Percentiles rank a stretch among this genome's conserved stretches.
phyloP scores from a whole-genome alignment of 2,888 invertebrate species.

The Brassicogethes aeneus region DNA sequence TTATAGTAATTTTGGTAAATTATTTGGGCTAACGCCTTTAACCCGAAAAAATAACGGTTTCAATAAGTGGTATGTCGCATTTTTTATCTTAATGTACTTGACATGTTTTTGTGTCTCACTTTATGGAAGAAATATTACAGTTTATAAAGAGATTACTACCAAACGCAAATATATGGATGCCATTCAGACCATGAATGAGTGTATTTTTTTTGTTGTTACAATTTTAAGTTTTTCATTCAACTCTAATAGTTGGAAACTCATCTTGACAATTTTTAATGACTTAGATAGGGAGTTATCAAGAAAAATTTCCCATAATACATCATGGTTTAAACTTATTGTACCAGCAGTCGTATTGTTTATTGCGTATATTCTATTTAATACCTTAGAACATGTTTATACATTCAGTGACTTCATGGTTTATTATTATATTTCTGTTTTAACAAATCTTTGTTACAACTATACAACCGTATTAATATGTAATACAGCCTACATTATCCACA shows the following conservation, averaged over 20 bases:
- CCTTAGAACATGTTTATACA: neutral
- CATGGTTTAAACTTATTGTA: neutral
- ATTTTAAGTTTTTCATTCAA: too few relatives aligned
- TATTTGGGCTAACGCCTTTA: too few relatives aligned
- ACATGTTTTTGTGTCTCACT: neutral
- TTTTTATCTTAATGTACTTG: neutral
- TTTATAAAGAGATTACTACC: neutral
- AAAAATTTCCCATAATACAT: too few relatives aligned
- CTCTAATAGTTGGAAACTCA: too few relatives aligned
- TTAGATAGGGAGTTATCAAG: too few relatives aligned
- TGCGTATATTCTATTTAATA: neutral
- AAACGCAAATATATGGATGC: neutral
- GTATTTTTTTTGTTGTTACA: too few relatives aligned
- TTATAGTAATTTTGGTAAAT: too few relatives aligned
- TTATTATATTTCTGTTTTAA: neutral
- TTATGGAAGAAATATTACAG: neutral
- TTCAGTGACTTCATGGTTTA: neutral
- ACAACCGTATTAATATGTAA: neutral
- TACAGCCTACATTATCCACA: neutral
- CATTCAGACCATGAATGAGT: too few relatives aligned
- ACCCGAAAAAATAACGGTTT: too few relatives aligned
- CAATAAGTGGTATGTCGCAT: too few relatives aligned
- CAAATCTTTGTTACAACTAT: neutral
- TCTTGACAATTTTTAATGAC: too few relatives aligned
- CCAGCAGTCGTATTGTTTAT: neutral